Evolutionary conservation across 2,113 vertebrate species (phyloP), one percentile per base, ranked within the genome.

Genomic region (Uria lomvia): DNA sequence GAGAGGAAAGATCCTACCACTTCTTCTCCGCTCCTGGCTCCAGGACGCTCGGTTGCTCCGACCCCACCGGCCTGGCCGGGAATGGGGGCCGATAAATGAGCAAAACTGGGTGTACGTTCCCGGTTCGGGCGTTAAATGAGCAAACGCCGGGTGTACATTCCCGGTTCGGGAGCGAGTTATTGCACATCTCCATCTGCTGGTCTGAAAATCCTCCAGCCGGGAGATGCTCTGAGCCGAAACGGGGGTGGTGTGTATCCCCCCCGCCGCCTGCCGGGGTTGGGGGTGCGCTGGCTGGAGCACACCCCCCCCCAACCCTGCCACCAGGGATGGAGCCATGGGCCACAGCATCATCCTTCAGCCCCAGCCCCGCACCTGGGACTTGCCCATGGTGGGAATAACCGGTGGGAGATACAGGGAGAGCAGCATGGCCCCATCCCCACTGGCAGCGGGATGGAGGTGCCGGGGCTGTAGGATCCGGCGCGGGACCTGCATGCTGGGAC

Each of bases 161-260:
- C 60, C 7, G 0, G 26, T 11, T 77, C 40, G 1, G n/a, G 73
- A 55, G 65, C 63, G 0, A 53, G 88, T 97, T 97, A 91, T 92
- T 96, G 95, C 94, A 97, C 70, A 97, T 96, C 98, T 79, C 98
- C 98, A 98, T 97, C 98, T 98, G 97, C 98, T 98, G 98, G 98
- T 66, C 84, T 97, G 91, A 95, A 73, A 77, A 81, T 29, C 86
- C 93, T 36, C 3, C 11, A 34, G 63, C 34, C 5, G 5, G 26
- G 56, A 92, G 58, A 40, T 5, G 63, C 82, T 34, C 34, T 1
- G 29, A 68, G 26, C n/a, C 0, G 2, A 34, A 20, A 7, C 0
- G 0, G 49, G 19, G 8, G 36, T 20, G 38, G 53, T 45, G 16
- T 4, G 2, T 15, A 43, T 24, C 11, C 27, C 34, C 26, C 9